These are phyloP conservation scores for Xiphias gladius DNA, from an alignment of 2,113 vertebrate genomes.

Conservation along the genomic window DNA sequence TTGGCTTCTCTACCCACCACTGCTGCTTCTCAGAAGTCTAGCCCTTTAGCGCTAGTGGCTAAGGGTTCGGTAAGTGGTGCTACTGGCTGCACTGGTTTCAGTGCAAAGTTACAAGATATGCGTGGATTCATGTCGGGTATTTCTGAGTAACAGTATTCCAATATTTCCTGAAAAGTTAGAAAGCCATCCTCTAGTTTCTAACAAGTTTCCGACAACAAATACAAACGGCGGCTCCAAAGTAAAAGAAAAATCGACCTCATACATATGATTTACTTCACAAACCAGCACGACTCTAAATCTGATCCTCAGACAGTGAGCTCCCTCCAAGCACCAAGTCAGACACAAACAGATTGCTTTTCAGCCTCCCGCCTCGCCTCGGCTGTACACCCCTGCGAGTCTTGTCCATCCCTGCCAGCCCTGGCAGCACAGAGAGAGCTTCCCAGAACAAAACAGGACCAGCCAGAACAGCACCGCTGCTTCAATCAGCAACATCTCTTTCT, in stretches of 20 bases:
- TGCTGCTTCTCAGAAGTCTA: too few relatives aligned
- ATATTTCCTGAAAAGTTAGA: conserved; percentile 1
- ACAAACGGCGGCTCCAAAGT: neutral
- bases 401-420: conserved; percentile 5
- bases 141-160: neutral
- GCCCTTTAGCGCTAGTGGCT: neutral
- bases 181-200: neutral
- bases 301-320: conserved; percentile 25
- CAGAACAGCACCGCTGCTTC: neutral
- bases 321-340: conserved; percentile 40
- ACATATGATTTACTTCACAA: conserved; percentile 15
- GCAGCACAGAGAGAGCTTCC: neutral
- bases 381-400: neutral
- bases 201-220: conserved; percentile 16
- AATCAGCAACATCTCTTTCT: neutral
- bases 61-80: neutral
- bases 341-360: conserved; percentile 55
- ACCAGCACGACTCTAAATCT: conserved; percentile 24
- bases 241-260: neutral
- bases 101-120: neutral
- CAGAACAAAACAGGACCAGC: conserved; percentile 2
- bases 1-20: too few relatives aligned
- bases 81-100: neutral
- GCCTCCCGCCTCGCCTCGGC: conserved; percentile 30
- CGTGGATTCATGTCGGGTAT: too few relatives aligned